Evolutionary conservation across 2,888 invertebrate genomes (phyloP).

Genomic region (Ennomos erosarius): DNA sequence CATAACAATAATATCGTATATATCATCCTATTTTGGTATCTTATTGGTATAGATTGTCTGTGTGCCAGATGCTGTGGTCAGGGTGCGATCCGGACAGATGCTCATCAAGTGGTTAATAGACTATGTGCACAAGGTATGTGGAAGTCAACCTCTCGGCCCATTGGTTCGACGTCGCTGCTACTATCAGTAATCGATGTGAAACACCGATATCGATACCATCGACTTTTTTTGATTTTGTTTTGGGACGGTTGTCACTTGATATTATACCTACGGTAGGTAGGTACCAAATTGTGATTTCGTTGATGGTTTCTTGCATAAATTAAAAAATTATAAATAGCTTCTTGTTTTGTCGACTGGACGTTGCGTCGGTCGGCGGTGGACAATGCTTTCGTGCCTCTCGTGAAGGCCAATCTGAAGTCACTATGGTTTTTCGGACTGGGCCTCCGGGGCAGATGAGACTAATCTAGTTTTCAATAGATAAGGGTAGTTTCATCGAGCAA

Average conservation of each 20-base stretch:
- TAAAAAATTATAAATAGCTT: constrained; percentile 1
- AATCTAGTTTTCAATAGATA: too few relatives aligned
- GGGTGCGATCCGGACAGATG: constrained; percentile 56
- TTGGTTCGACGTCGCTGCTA: constrained; percentile 53
- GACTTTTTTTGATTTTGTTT: constrained; percentile 25
- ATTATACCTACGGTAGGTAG: too few relatives aligned
- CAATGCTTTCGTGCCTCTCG: too few relatives aligned
- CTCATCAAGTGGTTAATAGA: constrained; percentile 45
- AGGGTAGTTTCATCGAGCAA: too few relatives aligned
- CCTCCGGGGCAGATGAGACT: too few relatives aligned
- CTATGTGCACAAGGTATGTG: constrained; percentile 46
- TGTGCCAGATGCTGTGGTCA: constrained; percentile 49
- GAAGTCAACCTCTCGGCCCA: constrained; percentile 63
- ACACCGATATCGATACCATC: constrained; percentile 11
- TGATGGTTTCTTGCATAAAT: background rate
- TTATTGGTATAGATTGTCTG: background rate
- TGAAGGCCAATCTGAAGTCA: too few relatives aligned
- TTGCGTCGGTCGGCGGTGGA: too few relatives aligned
- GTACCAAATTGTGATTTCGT: constrained; percentile 16
- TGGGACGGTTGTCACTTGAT: constrained; percentile 24
- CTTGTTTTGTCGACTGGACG: constrained; percentile 5
- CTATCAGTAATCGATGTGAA: constrained; percentile 42
- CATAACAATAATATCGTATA: too few relatives aligned
- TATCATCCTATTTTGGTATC: background rate
- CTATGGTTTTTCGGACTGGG: too few relatives aligned